Conservation (phyloP, 1,140 invertebrate genomes). For the Whitmania pigra region DNA sequence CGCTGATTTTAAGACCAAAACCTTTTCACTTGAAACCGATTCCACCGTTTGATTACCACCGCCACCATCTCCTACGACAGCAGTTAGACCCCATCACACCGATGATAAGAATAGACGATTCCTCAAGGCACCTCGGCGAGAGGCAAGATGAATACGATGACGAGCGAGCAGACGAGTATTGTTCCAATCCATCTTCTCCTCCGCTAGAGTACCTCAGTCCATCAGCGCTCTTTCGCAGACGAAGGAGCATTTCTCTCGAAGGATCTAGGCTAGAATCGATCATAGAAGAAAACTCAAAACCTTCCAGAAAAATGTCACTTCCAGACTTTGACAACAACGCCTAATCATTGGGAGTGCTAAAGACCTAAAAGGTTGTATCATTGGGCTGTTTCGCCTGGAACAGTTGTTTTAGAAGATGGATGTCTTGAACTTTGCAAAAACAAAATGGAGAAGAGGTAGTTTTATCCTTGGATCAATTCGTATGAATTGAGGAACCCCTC, state of each 20-base stretch:
- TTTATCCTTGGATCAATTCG: no score
- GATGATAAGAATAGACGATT: not conserved
- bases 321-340: conserved; percentile 1
- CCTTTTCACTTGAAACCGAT: conserved; percentile 6
- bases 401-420: no score
- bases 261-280: conserved; percentile 13
- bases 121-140: not conserved
- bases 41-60: not conserved
- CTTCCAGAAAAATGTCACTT: conserved; percentile 5
- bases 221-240: not conserved
- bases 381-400: no score
- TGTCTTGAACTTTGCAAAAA: no score
- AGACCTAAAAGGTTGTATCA: no score
- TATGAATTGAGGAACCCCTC: no score
- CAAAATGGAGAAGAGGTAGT: no score
- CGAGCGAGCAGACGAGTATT: no score
- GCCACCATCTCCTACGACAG: not conserved
- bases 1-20: not conserved
- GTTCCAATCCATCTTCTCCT: not conserved
- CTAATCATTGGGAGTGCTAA: no score
- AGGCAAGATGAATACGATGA: no score
- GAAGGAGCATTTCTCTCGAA: conserved; percentile 18
- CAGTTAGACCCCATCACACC: not conserved
- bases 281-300: conserved; percentile 16
- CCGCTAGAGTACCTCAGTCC: not conserved